Percentiles rank a stretch among this genome's conserved stretches.
phyloP scores from a whole-genome alignment of 53 echinoderm and acorn worm species.

The Hippasteria phrygiana region DNA sequence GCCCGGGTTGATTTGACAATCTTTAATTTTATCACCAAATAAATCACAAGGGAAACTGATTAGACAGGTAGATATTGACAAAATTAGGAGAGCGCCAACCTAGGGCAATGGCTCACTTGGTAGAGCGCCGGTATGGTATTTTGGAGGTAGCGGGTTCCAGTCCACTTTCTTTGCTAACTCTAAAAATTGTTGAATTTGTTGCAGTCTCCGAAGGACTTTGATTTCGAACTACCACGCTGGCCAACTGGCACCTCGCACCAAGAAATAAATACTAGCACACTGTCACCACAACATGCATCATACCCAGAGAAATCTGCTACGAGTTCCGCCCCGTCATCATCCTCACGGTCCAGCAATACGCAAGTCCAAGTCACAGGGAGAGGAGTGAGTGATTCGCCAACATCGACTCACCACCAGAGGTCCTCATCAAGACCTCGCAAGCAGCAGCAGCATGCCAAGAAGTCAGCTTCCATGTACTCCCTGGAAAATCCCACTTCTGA shows the following conservation, averaged over 20 bases:
- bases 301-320: neutral
- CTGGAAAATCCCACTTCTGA: constrained; percentile 31
- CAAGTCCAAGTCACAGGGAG: constrained; percentile 33
- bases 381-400: constrained; percentile 13
- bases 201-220: constrained; percentile 35
- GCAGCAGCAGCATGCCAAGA: neutral
- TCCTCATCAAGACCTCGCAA: neutral
- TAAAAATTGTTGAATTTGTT: neutral
- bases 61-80: no score
- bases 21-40: no score
- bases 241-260: constrained; percentile 33
- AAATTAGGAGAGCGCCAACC: no score
- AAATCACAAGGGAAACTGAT: no score
- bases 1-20: no score
- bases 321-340: neutral
- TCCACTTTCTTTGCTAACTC: no score
- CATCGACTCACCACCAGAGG: neutral
- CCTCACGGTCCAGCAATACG: neutral
- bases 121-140: no score
- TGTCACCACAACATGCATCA: neutral
- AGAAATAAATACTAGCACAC: neutral
- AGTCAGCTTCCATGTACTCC: constrained; percentile 13
- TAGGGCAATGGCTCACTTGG: no score
- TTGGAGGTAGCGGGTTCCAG: no score
- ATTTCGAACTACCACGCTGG: constrained; percentile 58